phyloP scores from a whole-genome alignment of 2,888 invertebrate species.

The Drosophila neotestacea region DNA sequence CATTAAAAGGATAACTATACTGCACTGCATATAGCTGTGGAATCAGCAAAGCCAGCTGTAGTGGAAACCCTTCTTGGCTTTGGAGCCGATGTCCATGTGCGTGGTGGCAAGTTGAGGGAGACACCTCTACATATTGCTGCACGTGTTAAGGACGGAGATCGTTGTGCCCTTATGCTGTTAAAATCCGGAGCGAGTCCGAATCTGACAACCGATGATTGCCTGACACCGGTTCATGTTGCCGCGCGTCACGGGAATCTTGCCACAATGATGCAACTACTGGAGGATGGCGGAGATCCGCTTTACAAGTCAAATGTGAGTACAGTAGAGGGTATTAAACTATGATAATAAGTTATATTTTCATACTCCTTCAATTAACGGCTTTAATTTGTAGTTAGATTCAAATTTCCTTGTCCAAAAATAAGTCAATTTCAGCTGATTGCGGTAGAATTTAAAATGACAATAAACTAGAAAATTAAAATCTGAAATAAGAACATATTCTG shows the following conservation, averaged over 20 bases:
- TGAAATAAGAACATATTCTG: too few relatives aligned
- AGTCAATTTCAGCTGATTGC: too few relatives aligned
- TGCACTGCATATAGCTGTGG: slow-evolving; percentile 98
- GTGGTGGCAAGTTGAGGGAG: slow-evolving; percentile 95
- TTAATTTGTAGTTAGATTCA: too few relatives aligned
- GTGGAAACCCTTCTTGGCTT: slow-evolving; percentile 98
- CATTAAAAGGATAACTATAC: slow-evolving; percentile 97
- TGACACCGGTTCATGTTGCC: slow-evolving; percentile 98
- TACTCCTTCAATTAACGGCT: background rate
- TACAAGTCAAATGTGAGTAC: slow-evolving; percentile 93
- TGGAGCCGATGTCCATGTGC: slow-evolving; percentile 98
- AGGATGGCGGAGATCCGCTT: slow-evolving; percentile 97
- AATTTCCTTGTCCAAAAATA: too few relatives aligned
- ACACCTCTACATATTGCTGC: slow-evolving; percentile 99
- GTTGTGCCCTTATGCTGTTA: slow-evolving; percentile 97
- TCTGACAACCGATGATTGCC: slow-evolving; percentile 97
- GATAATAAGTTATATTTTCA: background rate
- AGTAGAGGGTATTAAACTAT: background rate
- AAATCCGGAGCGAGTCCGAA: slow-evolving; percentile 99
- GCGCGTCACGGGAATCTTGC: slow-evolving; percentile 96
- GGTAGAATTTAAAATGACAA: too few relatives aligned
- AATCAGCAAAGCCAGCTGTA: slow-evolving; percentile 96
- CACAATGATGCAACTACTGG: slow-evolving; percentile 93
- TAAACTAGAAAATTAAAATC: too few relatives aligned
- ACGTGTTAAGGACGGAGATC: slow-evolving; percentile 94